phyloP scores from a whole-genome alignment of 2,113 vertebrate genomes.

The Pristiophorus japonicus region DNA sequence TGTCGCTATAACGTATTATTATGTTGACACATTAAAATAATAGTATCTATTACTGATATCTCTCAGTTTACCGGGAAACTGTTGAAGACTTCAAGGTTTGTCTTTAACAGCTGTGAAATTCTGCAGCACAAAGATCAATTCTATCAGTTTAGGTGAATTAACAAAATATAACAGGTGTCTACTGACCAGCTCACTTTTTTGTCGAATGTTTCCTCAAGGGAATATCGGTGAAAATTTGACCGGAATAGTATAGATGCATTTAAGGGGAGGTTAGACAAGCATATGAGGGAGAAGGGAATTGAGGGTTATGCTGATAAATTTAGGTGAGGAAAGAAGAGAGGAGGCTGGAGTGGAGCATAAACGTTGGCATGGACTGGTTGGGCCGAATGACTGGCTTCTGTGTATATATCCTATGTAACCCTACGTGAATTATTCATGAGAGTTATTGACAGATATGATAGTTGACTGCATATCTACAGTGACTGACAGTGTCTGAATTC shows the following conservation, averaged over 20 bases:
- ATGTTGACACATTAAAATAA: neutral
- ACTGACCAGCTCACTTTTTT: neutral
- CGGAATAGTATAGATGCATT: too few relatives aligned
- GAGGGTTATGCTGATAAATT: too few relatives aligned
- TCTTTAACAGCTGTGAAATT: neutral
- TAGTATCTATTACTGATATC: neutral
- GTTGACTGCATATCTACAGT: neutral
- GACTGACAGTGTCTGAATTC: neutral
- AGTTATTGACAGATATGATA: neutral
- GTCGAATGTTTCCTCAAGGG: neutral
- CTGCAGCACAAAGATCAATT: neutral
- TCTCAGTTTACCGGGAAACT: neutral
- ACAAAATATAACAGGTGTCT: neutral
- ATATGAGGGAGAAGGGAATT: too few relatives aligned
- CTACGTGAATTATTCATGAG: neutral
- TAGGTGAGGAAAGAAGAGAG: too few relatives aligned
- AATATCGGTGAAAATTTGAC: neutral
- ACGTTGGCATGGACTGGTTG: too few relatives aligned
- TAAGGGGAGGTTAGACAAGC: too few relatives aligned
- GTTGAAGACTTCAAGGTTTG: neutral
- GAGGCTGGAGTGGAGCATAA: too few relatives aligned
- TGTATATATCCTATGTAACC: too few relatives aligned
- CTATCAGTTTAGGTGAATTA: neutral
- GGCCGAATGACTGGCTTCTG: too few relatives aligned
- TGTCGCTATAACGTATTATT: neutral